Evolutionary conservation across 2,888 invertebrate genomes (phyloP).

Genomic region (Tetragonisca angustula): DNA sequence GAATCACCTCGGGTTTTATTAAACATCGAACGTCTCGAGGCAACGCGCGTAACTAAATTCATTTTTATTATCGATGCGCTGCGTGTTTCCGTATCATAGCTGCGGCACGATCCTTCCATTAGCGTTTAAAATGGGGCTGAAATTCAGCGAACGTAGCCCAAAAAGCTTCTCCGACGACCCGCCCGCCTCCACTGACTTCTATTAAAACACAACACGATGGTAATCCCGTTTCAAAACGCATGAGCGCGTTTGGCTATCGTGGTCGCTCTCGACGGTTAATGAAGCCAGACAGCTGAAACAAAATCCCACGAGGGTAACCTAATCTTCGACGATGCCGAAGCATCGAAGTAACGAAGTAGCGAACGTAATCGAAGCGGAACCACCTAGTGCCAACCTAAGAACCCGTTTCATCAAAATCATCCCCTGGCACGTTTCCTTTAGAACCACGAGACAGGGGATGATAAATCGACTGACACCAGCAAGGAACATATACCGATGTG

Average conservation of each 20-base stretch:
- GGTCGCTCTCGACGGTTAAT: slow-evolving; percentile 34
- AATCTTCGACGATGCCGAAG: slow-evolving; percentile 33
- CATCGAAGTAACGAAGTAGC: not conserved
- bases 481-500: too few relatives aligned
- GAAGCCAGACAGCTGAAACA: slow-evolving; percentile 51
- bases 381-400: not conserved
- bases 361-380: not conserved
- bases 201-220: slow-evolving; percentile 43
- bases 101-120: slow-evolving; percentile 32
- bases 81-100: not conserved
- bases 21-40: slow-evolving; percentile 13
- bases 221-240: slow-evolving; percentile 37
- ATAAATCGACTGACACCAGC: slow-evolving; percentile 63
- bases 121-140: slow-evolving; percentile 30
- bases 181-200: slow-evolving; percentile 38
- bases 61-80: not conserved
- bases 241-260: not conserved
- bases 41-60: slow-evolving; percentile 2
- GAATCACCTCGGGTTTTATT: slow-evolving; percentile 15
- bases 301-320: slow-evolving; percentile 36
- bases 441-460: not conserved
- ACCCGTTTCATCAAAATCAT: slow-evolving; percentile 23
- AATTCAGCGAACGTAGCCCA: slow-evolving; percentile 26
- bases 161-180: not conserved
- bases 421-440: slow-evolving; percentile 45